Evolutionary conservation across 2,888 invertebrate species (phyloP), one percentile per base, ranked within the genome.

Genomic region (Dusona sp.): DNA sequence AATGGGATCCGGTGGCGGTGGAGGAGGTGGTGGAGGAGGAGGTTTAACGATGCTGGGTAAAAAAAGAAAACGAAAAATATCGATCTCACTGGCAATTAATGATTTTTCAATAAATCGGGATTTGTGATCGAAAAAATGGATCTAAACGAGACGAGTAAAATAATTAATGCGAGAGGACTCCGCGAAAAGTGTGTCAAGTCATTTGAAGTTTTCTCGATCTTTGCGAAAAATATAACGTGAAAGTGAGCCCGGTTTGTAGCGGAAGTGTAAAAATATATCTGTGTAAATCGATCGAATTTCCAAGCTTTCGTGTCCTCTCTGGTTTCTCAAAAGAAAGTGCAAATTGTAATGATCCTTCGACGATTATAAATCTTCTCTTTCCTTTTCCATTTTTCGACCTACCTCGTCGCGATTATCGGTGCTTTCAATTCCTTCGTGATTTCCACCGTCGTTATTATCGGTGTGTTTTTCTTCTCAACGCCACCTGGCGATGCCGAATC

Each of bases 21-120:
- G 93, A 0, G 93, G 94, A 0, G 94, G 94, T 3, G 94, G 94
- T 3, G 92, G 92, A n/a, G 92, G 92, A 4, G 93, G 93, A 7
- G 93, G 93, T 79, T 91, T 92, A 33, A 90, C 89, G 82, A 91
- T 88, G 85, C 92, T 92, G 54, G 4, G n/a, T 73, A 38, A 65
- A 67, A 79, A 57, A 38, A 51, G 19, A 45, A 65, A 78, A 70
- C n/a, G 70, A 70, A 70, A 75, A 45, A 33, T 38, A 65, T 64
- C 29, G 36, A 79, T 79, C 19, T 72, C 36, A 78, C 68, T 70
- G 38, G 74, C 22, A 48, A 74, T 65, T 54, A 61, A 74, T n/a
- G 48, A 81, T 85, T 88, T 73, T 80, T 83, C 82, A 72, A 84
- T 64, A 54, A 70, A 54, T 64, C 83, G 45, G 22, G 67, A 61